phyloP scores from a whole-genome alignment of 2,113 vertebrate species.

The Morone chrysops region DNA sequence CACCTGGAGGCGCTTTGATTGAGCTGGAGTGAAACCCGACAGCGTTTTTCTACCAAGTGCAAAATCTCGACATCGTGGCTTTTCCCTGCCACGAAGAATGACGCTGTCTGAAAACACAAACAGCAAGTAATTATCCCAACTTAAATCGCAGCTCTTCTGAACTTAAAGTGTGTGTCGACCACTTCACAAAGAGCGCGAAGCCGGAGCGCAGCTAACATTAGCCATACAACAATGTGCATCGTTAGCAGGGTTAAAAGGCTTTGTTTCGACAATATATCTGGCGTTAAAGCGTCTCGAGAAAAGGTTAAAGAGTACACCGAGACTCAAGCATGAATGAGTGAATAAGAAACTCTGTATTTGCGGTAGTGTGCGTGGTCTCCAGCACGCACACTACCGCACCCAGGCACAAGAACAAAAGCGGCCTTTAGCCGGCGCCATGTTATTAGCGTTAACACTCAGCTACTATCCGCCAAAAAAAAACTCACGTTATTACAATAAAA shows the following conservation, averaged over 20 bases:
- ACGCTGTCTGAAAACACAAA: rapidly evolving
- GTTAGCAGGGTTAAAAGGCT: not conserved
- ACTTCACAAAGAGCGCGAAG: slow-evolving; percentile 30
- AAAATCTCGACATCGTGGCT: not conserved
- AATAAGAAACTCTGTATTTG: not conserved
- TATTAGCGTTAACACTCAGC: slow-evolving; percentile 41
- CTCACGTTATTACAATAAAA: not conserved
- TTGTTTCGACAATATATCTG: not conserved
- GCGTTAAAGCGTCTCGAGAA: rapidly evolving
- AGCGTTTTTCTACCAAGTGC: not conserved
- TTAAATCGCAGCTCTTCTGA: rapidly evolving
- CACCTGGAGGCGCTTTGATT: slow-evolving; percentile 37
- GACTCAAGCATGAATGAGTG: rapidly evolving
- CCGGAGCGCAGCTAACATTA: not conserved
- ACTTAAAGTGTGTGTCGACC: not conserved
- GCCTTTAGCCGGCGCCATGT: slow-evolving; percentile 76
- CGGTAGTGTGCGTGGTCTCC: not conserved
- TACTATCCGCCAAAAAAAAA: slow-evolving; percentile 10
- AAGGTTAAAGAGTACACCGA: rapidly evolving
- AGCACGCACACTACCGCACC: slow-evolving; percentile 59
- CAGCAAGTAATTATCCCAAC: rapidly evolving
- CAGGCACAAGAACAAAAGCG: slow-evolving; percentile 79
- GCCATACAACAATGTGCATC: not conserved
- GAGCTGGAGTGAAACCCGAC: not conserved
- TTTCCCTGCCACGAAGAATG: not conserved